Percentiles rank a stretch among this genome's conserved stretches.
These are phyloP conservation scores for Mohoua ochrocephala DNA, from an alignment of 2,113 vertebrate genomes.

Conservation along the genomic window DNA sequence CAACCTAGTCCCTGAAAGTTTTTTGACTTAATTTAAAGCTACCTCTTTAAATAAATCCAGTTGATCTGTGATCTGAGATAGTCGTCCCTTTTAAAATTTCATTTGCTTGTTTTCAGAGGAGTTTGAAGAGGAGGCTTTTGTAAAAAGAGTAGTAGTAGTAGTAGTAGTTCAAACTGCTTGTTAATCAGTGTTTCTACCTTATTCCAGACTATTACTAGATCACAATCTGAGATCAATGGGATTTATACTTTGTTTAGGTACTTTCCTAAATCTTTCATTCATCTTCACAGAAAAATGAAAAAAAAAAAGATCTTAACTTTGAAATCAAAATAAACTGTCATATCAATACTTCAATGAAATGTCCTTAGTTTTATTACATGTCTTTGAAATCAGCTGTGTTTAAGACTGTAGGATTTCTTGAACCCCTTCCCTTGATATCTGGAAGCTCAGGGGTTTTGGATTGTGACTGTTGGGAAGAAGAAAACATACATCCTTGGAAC, in stretches of 20 bases:
- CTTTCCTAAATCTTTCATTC: neutral
- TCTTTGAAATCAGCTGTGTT: constrained; percentile 15
- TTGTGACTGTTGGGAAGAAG: neutral
- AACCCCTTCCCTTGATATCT: neutral
- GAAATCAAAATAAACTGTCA: neutral
- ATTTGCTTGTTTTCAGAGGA: neutral
- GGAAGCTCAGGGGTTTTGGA: neutral
- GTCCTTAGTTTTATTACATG: neutral
- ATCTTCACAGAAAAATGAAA: neutral
- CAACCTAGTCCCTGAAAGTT: neutral
- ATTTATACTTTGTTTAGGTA: neutral
- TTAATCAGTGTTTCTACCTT: neutral
- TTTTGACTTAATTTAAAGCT: neutral
- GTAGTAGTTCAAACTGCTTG: neutral
- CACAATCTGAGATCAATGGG: neutral
- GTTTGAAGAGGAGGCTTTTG: neutral
- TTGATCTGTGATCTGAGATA: neutral
- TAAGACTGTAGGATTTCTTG: neutral
- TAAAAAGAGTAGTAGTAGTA: no score
- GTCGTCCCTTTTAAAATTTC: neutral
- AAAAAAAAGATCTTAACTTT: neutral
- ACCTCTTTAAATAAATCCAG: neutral
- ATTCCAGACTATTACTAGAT: neutral
- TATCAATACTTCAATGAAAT: neutral
- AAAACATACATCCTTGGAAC: neutral